Evolutionary conservation across 2,113 vertebrate genomes (phyloP).

Genomic region (Phainopepla nitens): DNA sequence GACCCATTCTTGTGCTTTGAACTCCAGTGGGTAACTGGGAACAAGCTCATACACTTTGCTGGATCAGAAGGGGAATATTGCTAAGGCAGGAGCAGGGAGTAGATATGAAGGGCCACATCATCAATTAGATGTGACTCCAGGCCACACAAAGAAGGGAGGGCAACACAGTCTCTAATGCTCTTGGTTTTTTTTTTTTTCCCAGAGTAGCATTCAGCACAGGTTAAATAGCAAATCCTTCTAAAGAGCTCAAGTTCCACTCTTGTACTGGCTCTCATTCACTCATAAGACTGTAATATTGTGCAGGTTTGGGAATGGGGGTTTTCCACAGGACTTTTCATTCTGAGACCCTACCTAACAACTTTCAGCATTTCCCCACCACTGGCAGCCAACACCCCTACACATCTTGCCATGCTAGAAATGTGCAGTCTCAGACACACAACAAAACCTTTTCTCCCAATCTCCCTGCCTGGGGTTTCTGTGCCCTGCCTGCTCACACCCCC

Average conservation of each 20-base stretch:
- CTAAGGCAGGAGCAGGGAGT: neutral
- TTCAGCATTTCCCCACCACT: neutral
- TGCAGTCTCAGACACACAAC: fast-evolving
- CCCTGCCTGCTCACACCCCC: neutral
- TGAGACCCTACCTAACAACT: neutral
- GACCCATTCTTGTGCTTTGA: neutral
- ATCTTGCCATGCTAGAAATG: neutral
- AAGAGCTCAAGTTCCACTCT: neutral
- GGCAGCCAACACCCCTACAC: neutral
- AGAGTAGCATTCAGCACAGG: neutral
- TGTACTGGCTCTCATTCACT: neutral
- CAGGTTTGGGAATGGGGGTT: neutral
- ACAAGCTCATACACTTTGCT: neutral
- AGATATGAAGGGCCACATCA: neutral
- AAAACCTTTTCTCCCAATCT: neutral
- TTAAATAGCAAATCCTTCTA: neutral
- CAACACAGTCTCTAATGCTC: neutral
- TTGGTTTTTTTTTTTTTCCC: neutral
- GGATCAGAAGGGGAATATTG: neutral
- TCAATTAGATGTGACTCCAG: neutral
- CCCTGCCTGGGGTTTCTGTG: neutral
- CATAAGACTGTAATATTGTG: neutral
- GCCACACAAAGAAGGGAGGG: neutral
- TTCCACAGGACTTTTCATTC: neutral
- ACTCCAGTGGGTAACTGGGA: neutral